Conservation (phyloP, 2,113 vertebrate species). For the Amphiprion percula region DNA sequence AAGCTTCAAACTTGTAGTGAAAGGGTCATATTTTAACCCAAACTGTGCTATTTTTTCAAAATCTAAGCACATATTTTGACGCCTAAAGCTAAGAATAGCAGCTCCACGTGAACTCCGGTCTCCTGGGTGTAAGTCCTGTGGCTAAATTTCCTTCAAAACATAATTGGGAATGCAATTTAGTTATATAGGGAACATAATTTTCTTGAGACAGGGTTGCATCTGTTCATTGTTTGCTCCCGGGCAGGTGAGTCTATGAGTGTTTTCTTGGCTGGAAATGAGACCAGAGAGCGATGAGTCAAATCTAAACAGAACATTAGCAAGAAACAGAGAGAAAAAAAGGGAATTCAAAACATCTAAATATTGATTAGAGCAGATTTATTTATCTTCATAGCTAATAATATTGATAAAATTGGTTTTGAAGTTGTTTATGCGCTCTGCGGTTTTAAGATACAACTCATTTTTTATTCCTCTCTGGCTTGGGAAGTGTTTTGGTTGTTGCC, state of each 20-base stretch:
- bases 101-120: no score
- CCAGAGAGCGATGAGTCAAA: neutral
- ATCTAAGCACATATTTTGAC: no score
- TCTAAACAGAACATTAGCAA: neutral
- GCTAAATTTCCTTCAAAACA: no score
- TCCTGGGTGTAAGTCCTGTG: no score
- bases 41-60: no score
- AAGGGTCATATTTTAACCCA: no score
- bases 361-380: neutral
- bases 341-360: neutral
- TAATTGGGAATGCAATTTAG: no score
- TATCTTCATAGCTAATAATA: neutral
- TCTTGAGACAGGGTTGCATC: neutral
- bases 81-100: no score
- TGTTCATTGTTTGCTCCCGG: neutral
- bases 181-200: no score
- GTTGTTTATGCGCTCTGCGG: neutral
- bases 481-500: conserved; percentile 22
- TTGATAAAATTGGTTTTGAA: fast-evolving
- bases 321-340: neutral
- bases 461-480: conserved; percentile 2
- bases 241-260: neutral
- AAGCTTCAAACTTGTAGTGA: no score
- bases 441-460: conserved; percentile 10
- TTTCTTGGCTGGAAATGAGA: neutral